A percentile compares a stretch with the other conserved stretches of the same genome.
phyloP scores from a whole-genome alignment of 2,888 invertebrate species.

The Copidosoma aretas region DNA sequence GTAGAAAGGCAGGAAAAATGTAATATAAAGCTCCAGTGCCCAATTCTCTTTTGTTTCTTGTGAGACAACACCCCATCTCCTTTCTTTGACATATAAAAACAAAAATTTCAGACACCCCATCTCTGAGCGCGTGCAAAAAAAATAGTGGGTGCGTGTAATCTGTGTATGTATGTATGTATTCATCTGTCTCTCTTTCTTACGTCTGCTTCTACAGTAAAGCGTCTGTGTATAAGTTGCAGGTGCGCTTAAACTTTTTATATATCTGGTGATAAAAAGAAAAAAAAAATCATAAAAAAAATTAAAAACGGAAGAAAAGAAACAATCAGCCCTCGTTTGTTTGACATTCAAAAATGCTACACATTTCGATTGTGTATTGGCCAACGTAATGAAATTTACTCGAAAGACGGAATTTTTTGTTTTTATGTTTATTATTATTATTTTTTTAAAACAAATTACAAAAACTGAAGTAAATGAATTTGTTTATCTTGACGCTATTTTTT shows the following conservation, averaged over 20 bases:
- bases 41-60: neutral
- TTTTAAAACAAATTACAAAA: slow-evolving; percentile 18
- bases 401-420: slow-evolving; percentile 23
- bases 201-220: neutral
- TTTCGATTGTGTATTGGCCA: slow-evolving; percentile 29
- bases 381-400: neutral
- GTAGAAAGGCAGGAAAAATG: neutral
- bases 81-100: neutral
- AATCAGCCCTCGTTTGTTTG: slow-evolving; percentile 13
- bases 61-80: neutral
- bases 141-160: slow-evolving; percentile 11
- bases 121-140: slow-evolving; percentile 7
- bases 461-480: slow-evolving; percentile 6
- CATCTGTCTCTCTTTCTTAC: neutral
- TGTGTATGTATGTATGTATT: neutral
- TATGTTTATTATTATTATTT: slow-evolving; percentile 24
- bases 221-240: slow-evolving; percentile 15
- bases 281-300: too few species aligned
- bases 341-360: slow-evolving; percentile 38
- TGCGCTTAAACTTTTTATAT: slow-evolving; percentile 28
- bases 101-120: neutral
- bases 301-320: slow-evolving; percentile 5
- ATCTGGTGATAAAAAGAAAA: slow-evolving; percentile 20
- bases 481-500: slow-evolving; percentile 20
- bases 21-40: neutral